A percentile compares a stretch with the other conserved stretches of the same genome.
Conservation (phyloP, 1,140 invertebrate genomes). For the Euschistus heros region DNA sequence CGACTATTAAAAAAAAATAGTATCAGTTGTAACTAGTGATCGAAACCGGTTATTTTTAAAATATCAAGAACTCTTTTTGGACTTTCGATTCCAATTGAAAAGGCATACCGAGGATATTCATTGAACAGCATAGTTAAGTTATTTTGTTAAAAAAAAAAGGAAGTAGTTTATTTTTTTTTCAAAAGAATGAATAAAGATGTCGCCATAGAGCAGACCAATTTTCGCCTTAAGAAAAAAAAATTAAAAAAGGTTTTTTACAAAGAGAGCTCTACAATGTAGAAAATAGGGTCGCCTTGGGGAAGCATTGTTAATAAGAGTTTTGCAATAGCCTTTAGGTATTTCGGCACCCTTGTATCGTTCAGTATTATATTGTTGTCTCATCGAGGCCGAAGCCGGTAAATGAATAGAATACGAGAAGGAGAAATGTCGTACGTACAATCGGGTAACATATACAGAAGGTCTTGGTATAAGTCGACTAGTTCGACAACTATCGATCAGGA, state of each 20-base stretch:
- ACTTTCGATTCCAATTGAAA: no score
- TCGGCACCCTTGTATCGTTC: neutral
- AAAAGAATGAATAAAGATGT: conserved; percentile 14
- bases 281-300: neutral
- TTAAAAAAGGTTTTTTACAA: neutral
- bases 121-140: conserved; percentile 9
- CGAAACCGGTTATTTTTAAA: no score
- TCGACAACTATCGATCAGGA: no score
- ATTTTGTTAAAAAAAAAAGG: neutral
- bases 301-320: conserved; percentile 11
- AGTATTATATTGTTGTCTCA: no score
- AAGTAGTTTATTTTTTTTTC: neutral
- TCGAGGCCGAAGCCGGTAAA: no score
- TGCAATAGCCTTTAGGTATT: neutral
- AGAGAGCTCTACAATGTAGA: neutral
- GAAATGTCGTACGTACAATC: no score
- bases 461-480: no score
- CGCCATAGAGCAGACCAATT: conserved; percentile 16
- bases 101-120: neutral
- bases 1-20: no score
- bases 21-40: no score
- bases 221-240: conserved; percentile 5
- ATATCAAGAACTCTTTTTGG: no score
- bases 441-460: no score
- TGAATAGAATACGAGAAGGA: no score